These are phyloP conservation scores for Tenrec ecaudatus DNA, from an alignment of 2,113 vertebrate genomes.

Conservation along the genomic window DNA sequence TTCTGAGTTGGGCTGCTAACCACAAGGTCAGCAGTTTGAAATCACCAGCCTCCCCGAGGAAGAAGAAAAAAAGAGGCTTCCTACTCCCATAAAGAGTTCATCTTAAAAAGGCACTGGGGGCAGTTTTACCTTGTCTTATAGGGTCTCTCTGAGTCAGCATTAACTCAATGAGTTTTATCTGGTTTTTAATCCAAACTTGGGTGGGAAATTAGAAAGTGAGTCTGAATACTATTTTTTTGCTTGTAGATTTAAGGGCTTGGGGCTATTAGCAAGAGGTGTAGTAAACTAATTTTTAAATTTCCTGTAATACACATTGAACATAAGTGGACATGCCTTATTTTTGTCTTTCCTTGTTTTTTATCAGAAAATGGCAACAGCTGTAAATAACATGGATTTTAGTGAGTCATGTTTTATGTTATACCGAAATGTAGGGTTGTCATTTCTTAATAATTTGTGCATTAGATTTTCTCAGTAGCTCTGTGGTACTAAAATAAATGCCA, in stretches of 20 bases:
- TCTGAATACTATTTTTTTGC: constrained; percentile 4
- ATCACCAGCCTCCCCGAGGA: too few relatives aligned
- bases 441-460: constrained; percentile 23
- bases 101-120: too few relatives aligned
- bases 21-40: too few relatives aligned
- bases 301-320: background rate
- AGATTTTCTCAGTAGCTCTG: constrained; percentile 53
- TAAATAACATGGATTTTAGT: constrained; percentile 42
- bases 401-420: constrained; percentile 1
- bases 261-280: constrained; percentile 49
- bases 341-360: constrained; percentile 38
- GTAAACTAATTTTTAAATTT: background rate
- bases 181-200: background rate
- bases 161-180: too few relatives aligned
- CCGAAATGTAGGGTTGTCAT: constrained; percentile 39
- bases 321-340: constrained; percentile 53
- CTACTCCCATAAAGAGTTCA: too few relatives aligned
- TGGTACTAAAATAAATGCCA: constrained; percentile 22
- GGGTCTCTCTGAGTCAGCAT: too few relatives aligned
- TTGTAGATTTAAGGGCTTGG: background rate
- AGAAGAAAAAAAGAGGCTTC: too few relatives aligned
- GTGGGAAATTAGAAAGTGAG: constrained; percentile 29
- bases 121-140: too few relatives aligned
- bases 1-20: too few relatives aligned
- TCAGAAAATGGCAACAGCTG: constrained; percentile 40